Evolutionary conservation across 2,113 vertebrate species (phyloP).

Genomic region (Corythaixoides concolor): DNA sequence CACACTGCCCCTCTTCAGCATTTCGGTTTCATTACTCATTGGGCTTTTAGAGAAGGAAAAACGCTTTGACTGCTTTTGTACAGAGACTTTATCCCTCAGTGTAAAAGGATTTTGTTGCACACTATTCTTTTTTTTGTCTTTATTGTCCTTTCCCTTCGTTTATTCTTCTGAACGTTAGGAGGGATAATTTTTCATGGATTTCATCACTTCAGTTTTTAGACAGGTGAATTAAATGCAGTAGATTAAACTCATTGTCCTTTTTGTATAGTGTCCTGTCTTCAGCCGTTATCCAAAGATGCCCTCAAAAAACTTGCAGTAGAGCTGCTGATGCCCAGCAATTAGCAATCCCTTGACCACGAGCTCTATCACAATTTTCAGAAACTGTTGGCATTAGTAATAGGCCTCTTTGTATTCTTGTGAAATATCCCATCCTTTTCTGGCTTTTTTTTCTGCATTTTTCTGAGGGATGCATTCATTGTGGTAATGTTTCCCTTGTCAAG

Average conservation of each 20-base stretch:
- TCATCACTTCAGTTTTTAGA: neutral
- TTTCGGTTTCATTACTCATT: neutral
- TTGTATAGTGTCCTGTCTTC: neutral
- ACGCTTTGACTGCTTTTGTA: slow-evolving; percentile 7
- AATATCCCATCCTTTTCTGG: neutral
- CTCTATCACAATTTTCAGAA: slow-evolving; percentile 5
- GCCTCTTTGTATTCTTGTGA: neutral
- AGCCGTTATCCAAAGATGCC: neutral
- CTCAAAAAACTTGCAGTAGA: neutral
- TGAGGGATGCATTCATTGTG: neutral
- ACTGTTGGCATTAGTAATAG: neutral
- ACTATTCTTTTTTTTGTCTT: neutral
- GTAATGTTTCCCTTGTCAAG: neutral
- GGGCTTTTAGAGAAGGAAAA: neutral
- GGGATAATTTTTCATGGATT: slow-evolving; percentile 29
- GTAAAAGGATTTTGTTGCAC: neutral
- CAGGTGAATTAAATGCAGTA: neutral
- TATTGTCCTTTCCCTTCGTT: neutral
- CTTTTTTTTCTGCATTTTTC: neutral
- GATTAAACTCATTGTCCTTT: slow-evolving; percentile 6
- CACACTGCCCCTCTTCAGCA: neutral
- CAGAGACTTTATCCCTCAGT: neutral
- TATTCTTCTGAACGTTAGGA: neutral
- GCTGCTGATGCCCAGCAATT: slow-evolving; percentile 25
- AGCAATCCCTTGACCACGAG: neutral